phyloP scores from a whole-genome alignment of 2,797 vertebrate species.

The Sphaeramia orbicularis region DNA sequence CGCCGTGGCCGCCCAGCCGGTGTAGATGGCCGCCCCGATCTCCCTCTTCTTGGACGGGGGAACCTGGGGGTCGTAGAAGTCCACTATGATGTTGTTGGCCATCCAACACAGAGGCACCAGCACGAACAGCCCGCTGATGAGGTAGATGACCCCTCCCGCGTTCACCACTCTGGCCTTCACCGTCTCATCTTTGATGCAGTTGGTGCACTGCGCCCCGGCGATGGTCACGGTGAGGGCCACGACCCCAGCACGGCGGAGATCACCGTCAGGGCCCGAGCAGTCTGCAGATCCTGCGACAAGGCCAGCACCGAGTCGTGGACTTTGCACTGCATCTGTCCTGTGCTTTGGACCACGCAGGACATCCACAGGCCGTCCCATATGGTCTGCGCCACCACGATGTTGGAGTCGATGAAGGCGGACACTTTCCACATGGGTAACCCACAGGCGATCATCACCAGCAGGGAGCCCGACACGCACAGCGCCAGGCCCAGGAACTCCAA shows the following conservation, averaged over 20 bases:
- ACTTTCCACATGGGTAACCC: slow-evolving; percentile 95
- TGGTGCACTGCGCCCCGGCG: slow-evolving; percentile 94
- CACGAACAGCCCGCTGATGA: slow-evolving; percentile 88
- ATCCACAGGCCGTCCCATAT: slow-evolving; percentile 96
- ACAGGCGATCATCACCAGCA: slow-evolving; percentile 91
- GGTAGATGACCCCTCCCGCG: slow-evolving; percentile 87
- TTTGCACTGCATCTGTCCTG: slow-evolving; percentile 95
- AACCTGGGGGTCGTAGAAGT: slow-evolving; percentile 89
- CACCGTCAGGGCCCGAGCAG: slow-evolving; percentile 89
- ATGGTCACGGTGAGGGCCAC: slow-evolving; percentile 89
- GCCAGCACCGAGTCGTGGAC: slow-evolving; percentile 91
- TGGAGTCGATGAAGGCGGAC: slow-evolving; percentile 90
- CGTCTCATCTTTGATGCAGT: slow-evolving; percentile 85
- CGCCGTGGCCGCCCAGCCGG: slow-evolving; percentile 92
- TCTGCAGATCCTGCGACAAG: slow-evolving; percentile 87
- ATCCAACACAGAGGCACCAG: slow-evolving; percentile 94
- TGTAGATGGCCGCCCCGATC: slow-evolving; percentile 94
- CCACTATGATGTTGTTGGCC: slow-evolving; percentile 92
- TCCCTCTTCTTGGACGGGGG: slow-evolving; percentile 88
- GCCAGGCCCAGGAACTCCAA: slow-evolving; percentile 90
- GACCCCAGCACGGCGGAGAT: slow-evolving; percentile 86
- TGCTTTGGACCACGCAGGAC: slow-evolving; percentile 93
- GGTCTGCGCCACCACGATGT: slow-evolving; percentile 93
- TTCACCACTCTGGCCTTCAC: slow-evolving; percentile 87
- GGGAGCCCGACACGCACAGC: slow-evolving; percentile 87